Base-by-base conservation (phyloP, 1,140 invertebrate species). In the Nautilus pompilius region DNA sequence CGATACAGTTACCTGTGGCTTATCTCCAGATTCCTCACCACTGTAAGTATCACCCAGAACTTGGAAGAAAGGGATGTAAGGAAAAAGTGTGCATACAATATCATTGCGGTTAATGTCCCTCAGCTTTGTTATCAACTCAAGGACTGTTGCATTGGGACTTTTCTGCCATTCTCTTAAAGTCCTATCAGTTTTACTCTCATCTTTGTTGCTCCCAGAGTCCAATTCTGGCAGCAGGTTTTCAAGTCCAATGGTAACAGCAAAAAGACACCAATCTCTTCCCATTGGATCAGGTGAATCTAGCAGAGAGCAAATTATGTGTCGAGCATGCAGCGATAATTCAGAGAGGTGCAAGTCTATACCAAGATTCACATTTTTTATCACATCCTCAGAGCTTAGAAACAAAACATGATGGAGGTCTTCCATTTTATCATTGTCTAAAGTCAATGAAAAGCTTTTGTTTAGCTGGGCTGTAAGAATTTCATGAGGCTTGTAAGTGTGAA, bases 201-300 rank as follows among this genome's bases (percentile, higher is more conserved):
- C 69, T 26, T 69, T 74, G 46, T 78, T 74, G 46, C 77, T 73
- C 10, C 70, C 75, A 28, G 77, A 70, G 64, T 88, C 87, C 15
- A 87, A 62, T 24, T 80, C 75, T 13, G 86, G 86, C 17, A 88
- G 66, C 54, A 83, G 78, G 51, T 87, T 85, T 28, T 84, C 77
- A 56, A 90, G 80, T 26, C 90, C 90, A 30, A 93, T 79, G 63
- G 88, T 85, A 1, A 93, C 87, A 4, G 91, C 91, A 30, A 93
- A 78, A 59, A 93, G 83, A 77, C 90, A 92, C 91, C 91, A 93
- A 76, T 93, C 91, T 66, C 88, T 84, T 13, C 92, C 92, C 74
- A 91, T 88, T 2, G 87, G 85, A 76, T 93, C 90, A 6, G 89
- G 86, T 1, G 90, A 90, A 82, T 94, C 92, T 15, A 94, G 81